phyloP scores from a whole-genome alignment of 1,140 invertebrate species.

The Apocrypta bakeri region DNA sequence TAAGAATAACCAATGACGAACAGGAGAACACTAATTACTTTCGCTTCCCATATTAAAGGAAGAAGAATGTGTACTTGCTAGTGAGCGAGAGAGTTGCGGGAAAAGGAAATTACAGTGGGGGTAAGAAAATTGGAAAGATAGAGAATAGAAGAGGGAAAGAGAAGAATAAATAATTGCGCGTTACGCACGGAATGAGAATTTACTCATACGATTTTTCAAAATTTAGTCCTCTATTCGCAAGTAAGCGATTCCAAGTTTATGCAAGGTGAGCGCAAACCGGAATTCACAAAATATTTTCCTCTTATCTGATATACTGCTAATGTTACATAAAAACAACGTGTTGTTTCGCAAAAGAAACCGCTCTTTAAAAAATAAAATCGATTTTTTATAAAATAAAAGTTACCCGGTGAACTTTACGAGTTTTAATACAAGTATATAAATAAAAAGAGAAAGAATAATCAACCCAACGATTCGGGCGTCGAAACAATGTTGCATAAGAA shows the following conservation, averaged over 20 bases:
- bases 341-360: too few relatives aligned
- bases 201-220: not conserved
- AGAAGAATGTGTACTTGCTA: not conserved
- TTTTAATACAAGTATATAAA: too few relatives aligned
- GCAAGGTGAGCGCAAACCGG: too few relatives aligned
- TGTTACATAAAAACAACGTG: too few relatives aligned
- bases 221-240: not conserved
- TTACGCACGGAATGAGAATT: not conserved
- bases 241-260: not conserved
- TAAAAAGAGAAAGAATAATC: too few relatives aligned
- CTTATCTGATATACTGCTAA: too few relatives aligned
- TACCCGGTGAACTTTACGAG: too few relatives aligned
- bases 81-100: not conserved
- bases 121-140: constrained; percentile 6
- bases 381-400: too few relatives aligned
- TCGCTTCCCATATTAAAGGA: constrained; percentile 8
- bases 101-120: not conserved
- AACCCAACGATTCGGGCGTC: too few relatives aligned
- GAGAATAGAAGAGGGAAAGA: not conserved
- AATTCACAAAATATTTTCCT: too few relatives aligned
- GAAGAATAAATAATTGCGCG: not conserved
- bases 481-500: too few relatives aligned
- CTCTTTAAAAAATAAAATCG: too few relatives aligned
- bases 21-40: constrained; percentile 9
- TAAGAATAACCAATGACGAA: constrained; percentile 22